Conservation (phyloP, 2,113 vertebrate species). For the Podilymbus podiceps region DNA sequence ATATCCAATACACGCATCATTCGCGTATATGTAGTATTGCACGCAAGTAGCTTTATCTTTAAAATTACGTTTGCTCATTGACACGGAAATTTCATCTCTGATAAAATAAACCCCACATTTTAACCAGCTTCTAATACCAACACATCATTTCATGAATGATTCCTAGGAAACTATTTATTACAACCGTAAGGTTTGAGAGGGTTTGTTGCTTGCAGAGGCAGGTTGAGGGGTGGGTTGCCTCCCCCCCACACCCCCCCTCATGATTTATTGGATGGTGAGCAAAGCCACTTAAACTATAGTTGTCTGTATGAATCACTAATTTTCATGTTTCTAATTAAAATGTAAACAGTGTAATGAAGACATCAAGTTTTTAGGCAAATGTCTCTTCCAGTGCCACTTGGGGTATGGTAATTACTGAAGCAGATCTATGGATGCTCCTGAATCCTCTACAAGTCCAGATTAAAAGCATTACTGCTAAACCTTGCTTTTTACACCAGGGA, state of each 20-base stretch:
- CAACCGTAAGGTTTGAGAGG: conserved; percentile 30
- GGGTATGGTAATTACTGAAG: conserved; percentile 97
- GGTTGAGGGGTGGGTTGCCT: not conserved
- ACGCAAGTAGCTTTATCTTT: conserved; percentile 58
- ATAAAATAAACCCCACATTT: conserved; percentile 72
- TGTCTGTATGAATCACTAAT: conserved; percentile 84
- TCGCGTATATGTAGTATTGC: conserved; percentile 15
- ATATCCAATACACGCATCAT: not conserved
- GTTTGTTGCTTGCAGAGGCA: not conserved
- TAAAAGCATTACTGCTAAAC: conserved; percentile 96
- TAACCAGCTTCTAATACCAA: conserved; percentile 70
- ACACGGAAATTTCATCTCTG: conserved; percentile 64
- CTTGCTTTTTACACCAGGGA: conserved; percentile 89
- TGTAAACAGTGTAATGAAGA: conserved; percentile 98
- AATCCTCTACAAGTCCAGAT: conserved; percentile 94
- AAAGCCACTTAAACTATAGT: conserved; percentile 82
- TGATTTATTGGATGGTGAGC: conserved; percentile 78
- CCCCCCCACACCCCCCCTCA: not conserved
- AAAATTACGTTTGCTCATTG: conserved; percentile 68
- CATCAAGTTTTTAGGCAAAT: conserved; percentile 98
- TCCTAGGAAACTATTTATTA: conserved; percentile 73
- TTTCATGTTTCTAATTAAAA: conserved; percentile 97
- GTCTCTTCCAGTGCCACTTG: conserved; percentile 89
- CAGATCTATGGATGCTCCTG: conserved; percentile 93
- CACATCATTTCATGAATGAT: conserved; percentile 70